phyloP scores from a whole-genome alignment of 2,113 vertebrate genomes.

The Danio rerio region GRCz12tu NC_133181.1:62466501-62467000 shows the following conservation, averaged over 20 bases:
- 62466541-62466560: too few species aligned
- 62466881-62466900: conserved; percentile 66
- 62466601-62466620: too few species aligned
- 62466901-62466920: conserved; percentile 32
- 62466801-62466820: conserved; percentile 22
- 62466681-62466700: too few species aligned
- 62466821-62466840: conserved; percentile 24
- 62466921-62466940: conserved; percentile 57
- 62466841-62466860: conserved; percentile 10
- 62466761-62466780: neutral
- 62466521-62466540: too few species aligned
- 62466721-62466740: neutral
- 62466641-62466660: too few species aligned
- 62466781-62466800: conserved; percentile 31
- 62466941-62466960: neutral
- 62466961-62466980: neutral
- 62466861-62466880: conserved; percentile 59
- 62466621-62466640: too few species aligned
- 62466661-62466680: too few species aligned
- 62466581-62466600: too few species aligned
- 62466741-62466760: conserved; percentile 26
- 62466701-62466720: neutral
- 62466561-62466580: too few species aligned
- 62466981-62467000: conserved; percentile 72
- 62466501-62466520: too few species aligned